Percentiles rank a stretch among this genome's conserved stretches.
These are phyloP conservation scores for Myotis brandtii DNA, from an alignment of 2,113 vertebrate species.

Conservation along the genomic window DNA sequence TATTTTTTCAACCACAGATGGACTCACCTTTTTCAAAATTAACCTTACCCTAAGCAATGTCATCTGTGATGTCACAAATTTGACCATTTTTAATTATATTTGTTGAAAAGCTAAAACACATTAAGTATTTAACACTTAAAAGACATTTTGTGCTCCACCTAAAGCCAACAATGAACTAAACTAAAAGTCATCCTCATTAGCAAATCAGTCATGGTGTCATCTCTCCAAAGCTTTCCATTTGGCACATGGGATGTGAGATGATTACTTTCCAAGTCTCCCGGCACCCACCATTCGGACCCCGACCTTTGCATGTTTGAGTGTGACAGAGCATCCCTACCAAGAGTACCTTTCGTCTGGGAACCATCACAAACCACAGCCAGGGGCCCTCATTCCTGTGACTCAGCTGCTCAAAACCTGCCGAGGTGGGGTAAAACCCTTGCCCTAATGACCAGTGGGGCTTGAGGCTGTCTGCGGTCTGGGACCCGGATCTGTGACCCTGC, in stretches of 20 bases:
- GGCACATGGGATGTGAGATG: neutral
- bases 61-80: neutral
- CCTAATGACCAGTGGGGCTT: neutral
- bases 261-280: neutral
- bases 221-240: conserved; percentile 1
- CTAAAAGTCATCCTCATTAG: neutral
- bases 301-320: neutral
- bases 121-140: conserved; percentile 12
- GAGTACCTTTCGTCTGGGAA: neutral
- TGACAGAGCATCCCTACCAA: neutral
- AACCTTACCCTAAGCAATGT: neutral
- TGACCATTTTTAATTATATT: neutral
- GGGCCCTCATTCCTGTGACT: neutral
- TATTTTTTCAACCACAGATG: neutral
- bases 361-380: neutral
- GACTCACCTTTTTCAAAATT: conserved; percentile 11
- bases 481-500: too few relatives aligned
- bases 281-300: neutral
- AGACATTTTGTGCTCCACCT: neutral
- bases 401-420: neutral
- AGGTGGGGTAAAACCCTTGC: neutral
- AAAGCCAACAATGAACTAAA: conserved; percentile 3
- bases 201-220: neutral
- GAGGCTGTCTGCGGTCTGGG: too few relatives aligned
- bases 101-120: neutral